Evolutionary conservation across 2,888 invertebrate genomes (phyloP).

Genomic region (Amphipyra berbera): DNA sequence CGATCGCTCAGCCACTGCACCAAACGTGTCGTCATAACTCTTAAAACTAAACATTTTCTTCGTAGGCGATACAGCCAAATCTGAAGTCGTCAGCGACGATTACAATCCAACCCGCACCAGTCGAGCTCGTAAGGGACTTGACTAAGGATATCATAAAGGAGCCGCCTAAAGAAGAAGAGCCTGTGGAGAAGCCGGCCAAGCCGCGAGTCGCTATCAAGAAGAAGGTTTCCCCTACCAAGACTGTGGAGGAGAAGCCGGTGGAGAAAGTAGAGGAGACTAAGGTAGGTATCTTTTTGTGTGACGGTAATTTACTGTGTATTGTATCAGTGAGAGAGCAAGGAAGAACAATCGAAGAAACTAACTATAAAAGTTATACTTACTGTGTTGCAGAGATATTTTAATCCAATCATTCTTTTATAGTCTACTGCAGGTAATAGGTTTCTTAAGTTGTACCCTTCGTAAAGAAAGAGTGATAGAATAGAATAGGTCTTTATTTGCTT

Average conservation of each 20-base stretch:
- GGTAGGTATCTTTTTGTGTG: constrained; percentile 59
- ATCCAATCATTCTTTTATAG: too few species aligned
- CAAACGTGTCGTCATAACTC: too few species aligned
- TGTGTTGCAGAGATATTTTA: too few species aligned
- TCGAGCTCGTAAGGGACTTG: constrained; percentile 69
- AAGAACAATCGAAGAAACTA: too few species aligned
- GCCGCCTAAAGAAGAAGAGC: constrained; percentile 70
- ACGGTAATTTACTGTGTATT: not conserved
- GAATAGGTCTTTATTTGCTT: too few species aligned
- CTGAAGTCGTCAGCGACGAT: constrained; percentile 85
- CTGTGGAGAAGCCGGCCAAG: constrained; percentile 69
- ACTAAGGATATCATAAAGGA: constrained; percentile 74
- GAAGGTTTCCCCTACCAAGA: constrained; percentile 71
- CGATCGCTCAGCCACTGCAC: too few species aligned
- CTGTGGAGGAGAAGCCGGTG: constrained; percentile 69
- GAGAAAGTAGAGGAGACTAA: constrained; percentile 78
- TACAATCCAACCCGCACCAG: constrained; percentile 75
- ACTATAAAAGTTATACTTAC: too few species aligned
- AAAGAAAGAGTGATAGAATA: too few species aligned
- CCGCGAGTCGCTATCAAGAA: constrained; percentile 71
- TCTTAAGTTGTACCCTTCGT: too few species aligned
- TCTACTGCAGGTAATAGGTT: too few species aligned
- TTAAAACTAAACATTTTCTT: not conserved
- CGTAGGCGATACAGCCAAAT: constrained; percentile 69
- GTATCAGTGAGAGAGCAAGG: too few species aligned